Conservation (phyloP, 2,888 invertebrate species). For the Xylocampa areola region DNA sequence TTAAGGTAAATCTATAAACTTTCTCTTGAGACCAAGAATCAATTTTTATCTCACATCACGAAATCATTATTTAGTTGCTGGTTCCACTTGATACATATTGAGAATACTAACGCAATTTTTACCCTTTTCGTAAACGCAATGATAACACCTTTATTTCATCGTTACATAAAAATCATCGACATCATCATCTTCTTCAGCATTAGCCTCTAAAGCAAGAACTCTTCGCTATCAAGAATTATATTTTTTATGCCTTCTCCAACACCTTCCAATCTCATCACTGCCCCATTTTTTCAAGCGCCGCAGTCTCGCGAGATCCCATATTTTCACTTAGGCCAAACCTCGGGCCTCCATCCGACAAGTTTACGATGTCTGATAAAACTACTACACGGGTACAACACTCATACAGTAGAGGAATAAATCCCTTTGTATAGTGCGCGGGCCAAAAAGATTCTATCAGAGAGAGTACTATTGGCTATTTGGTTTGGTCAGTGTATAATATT, state of each 20-base stretch:
- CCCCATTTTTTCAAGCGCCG: constrained; percentile 52
- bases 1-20: too few relatives aligned
- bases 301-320: constrained; percentile 65
- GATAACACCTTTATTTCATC: too few relatives aligned
- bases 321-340: constrained; percentile 71
- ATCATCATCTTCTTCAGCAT: too few relatives aligned
- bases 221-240: too few relatives aligned
- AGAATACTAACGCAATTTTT: too few relatives aligned
- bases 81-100: too few relatives aligned
- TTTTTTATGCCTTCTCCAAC: constrained; percentile 31
- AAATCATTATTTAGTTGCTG: too few relatives aligned
- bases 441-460: constrained; percentile 15
- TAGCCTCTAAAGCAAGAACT: too few relatives aligned
- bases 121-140: too few relatives aligned
- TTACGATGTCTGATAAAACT: constrained; percentile 67
- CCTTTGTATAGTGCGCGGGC: constrained; percentile 23
- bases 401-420: constrained; percentile 44
- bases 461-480: constrained; percentile 19
- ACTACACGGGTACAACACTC: constrained; percentile 29
- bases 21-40: too few relatives aligned
- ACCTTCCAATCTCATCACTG: constrained; percentile 15
- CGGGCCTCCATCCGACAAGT: constrained; percentile 63
- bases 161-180: too few relatives aligned
- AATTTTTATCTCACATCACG: too few relatives aligned
- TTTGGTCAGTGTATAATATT: constrained; percentile 11